Base-by-base conservation (phyloP, 2,888 invertebrate genomes). In the Willowsia nigromaculata region DNA sequence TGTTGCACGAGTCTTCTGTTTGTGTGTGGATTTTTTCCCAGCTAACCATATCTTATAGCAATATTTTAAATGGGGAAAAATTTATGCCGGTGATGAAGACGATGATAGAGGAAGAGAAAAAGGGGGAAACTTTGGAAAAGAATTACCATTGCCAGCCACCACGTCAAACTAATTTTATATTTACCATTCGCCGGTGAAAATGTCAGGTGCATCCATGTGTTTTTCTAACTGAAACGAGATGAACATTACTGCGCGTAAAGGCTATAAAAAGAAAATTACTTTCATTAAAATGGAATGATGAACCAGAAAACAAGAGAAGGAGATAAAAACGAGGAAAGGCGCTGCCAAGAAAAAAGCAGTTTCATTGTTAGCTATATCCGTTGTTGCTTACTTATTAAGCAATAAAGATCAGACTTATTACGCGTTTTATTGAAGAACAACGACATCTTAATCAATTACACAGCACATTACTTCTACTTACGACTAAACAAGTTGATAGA, bases 391-490 rank as follows among this genome's bases (percentile, higher is more conserved):
- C 18, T 78, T 78, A 78, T 78, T 78, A 78, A 47, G 78, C 78
- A 78, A 78, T 78, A 53, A 78, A 53, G 53, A 53, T 53, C 18
- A 56, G 18, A 47, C 27, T 74, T 74, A 74, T 74, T 74, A 40
- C 33, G 78, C 18, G 47, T 53, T 78, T 78, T 56, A 56, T 78
- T 53, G n/a, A 56, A 6, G n/a, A 78, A 78, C 27, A 78, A 78
- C 30, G 37, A n/a, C 53, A 53, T 84, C 84, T 71, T 68, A 71
- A 68, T 84, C 84, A 84, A 84, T 84, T 84, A 84, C 82, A 78
- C 78, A 56, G 53, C 22, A 56, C 30, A 78, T 78, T 78, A 78
- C 78, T 78, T 18, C 56, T 78, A 56, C 33, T 78, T 74, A 27
- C n/a, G n/a, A 13, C 56, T 37, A 22, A 56, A 74, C 47, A 37